These are phyloP conservation scores for Camponotus fellah DNA, from an alignment of 2,888 invertebrate species.

Conservation along the genomic window DNA sequence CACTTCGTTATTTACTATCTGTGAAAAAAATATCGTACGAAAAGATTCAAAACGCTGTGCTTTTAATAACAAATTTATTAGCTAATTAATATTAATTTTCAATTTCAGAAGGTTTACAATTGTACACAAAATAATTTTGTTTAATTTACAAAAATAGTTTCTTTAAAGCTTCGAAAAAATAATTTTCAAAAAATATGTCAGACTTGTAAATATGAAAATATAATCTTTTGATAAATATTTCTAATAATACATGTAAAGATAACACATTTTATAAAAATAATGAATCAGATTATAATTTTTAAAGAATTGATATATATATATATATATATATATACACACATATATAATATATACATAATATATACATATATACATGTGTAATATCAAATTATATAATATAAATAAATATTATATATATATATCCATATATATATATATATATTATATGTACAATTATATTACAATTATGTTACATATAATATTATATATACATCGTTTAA, in stretches of 20 bases:
- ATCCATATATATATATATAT: too few relatives aligned
- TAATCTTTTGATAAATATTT: neutral
- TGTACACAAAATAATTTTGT: neutral
- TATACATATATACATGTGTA: neutral
- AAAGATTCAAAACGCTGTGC: too few relatives aligned
- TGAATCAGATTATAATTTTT: neutral
- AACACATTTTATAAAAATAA: neutral
- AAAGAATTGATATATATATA: neutral
- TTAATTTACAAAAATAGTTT: neutral
- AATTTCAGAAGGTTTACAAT: neutral
- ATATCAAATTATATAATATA: neutral
- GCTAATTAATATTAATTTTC: neutral
- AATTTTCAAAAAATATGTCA: neutral
- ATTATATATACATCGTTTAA: neutral
- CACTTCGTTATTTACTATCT: slow-evolving; percentile 48
- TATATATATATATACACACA: slow-evolving; percentile 1
- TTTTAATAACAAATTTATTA: neutral
- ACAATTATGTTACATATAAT: too few relatives aligned
- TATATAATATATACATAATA: slow-evolving; percentile 1
- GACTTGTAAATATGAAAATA: neutral
- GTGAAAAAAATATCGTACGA: neutral
- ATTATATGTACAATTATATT: too few relatives aligned
- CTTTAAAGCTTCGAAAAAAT: neutral
- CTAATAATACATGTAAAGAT: neutral
- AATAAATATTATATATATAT: neutral